Evolutionary conservation across 2,888 invertebrate genomes (phyloP).

Genomic region (Scaptodrosophila latifasciaeformis): DNA sequence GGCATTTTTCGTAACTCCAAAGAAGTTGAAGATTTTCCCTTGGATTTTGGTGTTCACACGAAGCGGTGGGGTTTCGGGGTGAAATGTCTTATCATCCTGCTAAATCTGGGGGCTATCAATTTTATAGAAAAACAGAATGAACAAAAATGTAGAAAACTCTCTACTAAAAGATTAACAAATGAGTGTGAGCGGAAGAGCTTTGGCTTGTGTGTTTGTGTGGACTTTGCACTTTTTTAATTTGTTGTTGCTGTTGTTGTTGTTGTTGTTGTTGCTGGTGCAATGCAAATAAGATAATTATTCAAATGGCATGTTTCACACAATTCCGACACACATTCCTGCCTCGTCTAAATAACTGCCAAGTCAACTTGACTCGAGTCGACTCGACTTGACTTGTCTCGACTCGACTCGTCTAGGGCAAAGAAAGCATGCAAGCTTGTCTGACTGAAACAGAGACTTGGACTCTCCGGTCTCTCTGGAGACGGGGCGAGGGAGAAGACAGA

Average conservation of each 20-base stretch:
- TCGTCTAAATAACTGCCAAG: constrained; percentile 29
- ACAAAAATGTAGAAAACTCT: too few species aligned
- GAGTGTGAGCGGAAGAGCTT: background rate
- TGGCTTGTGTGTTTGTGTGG: constrained; percentile 32
- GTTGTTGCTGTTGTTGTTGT: constrained; percentile 41
- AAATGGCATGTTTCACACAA: constrained; percentile 74
- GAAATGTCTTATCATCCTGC: constrained; percentile 52
- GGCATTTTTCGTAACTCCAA: too few species aligned
- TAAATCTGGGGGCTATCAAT: constrained; percentile 57
- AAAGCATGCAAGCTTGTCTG: constrained; percentile 10
- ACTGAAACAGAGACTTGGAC: too few species aligned
- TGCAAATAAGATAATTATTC: constrained; percentile 73
- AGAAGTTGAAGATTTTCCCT: background rate
- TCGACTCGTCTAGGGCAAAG: constrained; percentile 5
- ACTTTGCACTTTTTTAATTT: constrained; percentile 68
- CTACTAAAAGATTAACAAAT: constrained; percentile 23
- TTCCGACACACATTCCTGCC: constrained; percentile 62
- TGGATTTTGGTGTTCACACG: constrained; percentile 59
- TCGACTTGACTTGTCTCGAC: too few species aligned
- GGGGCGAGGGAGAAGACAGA: background rate
- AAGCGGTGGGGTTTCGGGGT: too few species aligned
- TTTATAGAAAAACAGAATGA: constrained; percentile 53
- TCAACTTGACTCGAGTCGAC: constrained; percentile 29
- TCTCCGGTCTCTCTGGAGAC: too few species aligned
- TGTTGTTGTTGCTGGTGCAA: constrained; percentile 40